Conservation (phyloP, 2,113 vertebrate species). For the Pycnonotus jocosus region DNA sequence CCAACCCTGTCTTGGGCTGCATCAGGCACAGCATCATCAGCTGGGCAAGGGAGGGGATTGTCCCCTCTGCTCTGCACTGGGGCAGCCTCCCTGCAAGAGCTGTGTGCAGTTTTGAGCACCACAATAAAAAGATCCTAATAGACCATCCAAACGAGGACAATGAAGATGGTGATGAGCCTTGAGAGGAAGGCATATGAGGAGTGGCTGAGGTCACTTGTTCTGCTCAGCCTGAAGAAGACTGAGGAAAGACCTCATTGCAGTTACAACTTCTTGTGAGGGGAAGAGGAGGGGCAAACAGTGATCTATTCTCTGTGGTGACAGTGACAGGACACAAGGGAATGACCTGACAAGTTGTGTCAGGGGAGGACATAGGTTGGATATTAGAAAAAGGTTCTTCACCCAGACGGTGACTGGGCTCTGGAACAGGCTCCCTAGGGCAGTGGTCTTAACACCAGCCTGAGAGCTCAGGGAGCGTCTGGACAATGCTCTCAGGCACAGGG, state of each 20-base stretch:
- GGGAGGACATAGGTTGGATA: neutral
- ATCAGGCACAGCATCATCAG: neutral
- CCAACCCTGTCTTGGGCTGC: fast-evolving
- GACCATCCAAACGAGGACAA: neutral
- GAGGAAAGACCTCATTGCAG: neutral
- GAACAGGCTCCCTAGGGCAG: neutral
- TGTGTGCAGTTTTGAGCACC: neutral
- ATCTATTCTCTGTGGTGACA: too few species aligned
- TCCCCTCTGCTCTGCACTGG: neutral
- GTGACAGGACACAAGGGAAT: neutral
- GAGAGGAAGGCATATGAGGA: neutral
- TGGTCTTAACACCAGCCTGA: neutral
- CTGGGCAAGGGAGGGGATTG: neutral
- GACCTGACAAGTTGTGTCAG: neutral
- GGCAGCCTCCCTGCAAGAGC: fast-evolving
- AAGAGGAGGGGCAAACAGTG: neutral
- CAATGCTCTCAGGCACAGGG: neutral
- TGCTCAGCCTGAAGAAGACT: neutral
- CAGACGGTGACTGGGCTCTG: neutral
- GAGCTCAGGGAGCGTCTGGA: neutral
- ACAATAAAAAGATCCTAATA: neutral
- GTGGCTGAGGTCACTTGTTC: neutral
- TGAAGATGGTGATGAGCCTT: neutral
- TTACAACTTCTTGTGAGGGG: neutral
- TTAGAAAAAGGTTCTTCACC: neutral